A percentile compares a stretch with the other conserved stretches of the same genome.
phyloP scores from a whole-genome alignment of 2,797 vertebrate species.

The Ispidina picta region DNA sequence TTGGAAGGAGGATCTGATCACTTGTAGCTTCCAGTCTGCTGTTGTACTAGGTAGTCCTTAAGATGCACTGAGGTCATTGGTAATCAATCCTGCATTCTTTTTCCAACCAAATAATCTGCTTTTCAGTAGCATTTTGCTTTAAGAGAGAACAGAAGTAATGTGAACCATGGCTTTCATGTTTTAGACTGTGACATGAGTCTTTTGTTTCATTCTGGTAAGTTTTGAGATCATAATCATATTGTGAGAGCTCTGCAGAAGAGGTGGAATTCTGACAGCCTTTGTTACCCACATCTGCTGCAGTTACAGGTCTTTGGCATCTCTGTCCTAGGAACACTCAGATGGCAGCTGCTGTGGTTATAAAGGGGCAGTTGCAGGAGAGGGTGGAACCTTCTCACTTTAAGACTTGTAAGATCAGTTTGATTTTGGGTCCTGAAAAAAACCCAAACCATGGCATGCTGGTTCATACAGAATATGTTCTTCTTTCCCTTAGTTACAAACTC shows the following conservation, averaged over 20 bases:
- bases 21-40: not conserved
- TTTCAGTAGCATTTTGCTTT: not conserved
- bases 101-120: conserved; percentile 8
- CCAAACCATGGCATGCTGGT: not conserved
- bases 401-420: not conserved
- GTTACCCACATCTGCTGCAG: not conserved
- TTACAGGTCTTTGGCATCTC: not conserved
- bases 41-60: not conserved
- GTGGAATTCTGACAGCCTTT: not conserved
- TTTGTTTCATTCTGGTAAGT: not conserved
- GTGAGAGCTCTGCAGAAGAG: not conserved
- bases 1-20: not conserved
- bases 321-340: not conserved
- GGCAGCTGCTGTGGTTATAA: not conserved
- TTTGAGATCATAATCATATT: not conserved
- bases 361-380: not conserved
- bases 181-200: not conserved
- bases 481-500: not conserved
- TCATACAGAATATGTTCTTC: not conserved
- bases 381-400: not conserved
- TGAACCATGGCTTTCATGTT: not conserved
- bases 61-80: not conserved
- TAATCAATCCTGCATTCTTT: conserved; percentile 1
- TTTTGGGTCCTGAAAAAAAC: not conserved
- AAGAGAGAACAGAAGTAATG: not conserved